These are phyloP conservation scores for Mimumesa dahlbomi DNA, from an alignment of 2,888 invertebrate genomes.

Conservation along the genomic window DNA sequence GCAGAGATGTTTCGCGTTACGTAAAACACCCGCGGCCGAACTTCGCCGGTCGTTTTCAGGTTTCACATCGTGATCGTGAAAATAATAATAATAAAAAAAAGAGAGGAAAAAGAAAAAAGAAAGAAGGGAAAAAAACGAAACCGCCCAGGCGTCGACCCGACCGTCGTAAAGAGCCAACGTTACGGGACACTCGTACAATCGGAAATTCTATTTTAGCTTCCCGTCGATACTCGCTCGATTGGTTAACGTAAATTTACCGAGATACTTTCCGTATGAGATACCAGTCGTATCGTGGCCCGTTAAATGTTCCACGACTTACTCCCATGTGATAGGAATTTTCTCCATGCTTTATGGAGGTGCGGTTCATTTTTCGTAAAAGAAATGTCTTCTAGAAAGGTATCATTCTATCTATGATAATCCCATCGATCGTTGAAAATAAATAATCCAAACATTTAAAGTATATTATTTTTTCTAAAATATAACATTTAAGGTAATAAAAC, in stretches of 20 bases:
- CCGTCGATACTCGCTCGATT: neutral
- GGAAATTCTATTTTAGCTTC: conserved; percentile 24
- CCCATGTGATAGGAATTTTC: too few species aligned
- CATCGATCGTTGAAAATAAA: neutral
- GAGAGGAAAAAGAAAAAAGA: too few species aligned
- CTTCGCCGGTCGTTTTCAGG: conserved; percentile 7
- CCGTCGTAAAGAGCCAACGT: conserved; percentile 17
- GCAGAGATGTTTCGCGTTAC: conserved; percentile 11
- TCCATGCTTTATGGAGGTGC: too few species aligned
- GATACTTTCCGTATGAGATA: too few species aligned
- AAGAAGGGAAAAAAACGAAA: conserved; percentile 6
- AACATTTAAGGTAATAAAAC: neutral
- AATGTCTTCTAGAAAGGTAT: too few species aligned
- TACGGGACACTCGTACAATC: conserved; percentile 11
- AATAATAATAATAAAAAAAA: too few species aligned
- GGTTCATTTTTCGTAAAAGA: too few species aligned
- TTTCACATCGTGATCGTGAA: conserved; percentile 7
- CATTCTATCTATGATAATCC: too few species aligned
- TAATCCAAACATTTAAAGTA: neutral
- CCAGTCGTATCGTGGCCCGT: too few species aligned
- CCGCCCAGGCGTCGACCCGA: neutral
- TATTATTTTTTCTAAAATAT: neutral
- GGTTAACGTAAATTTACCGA: conserved; percentile 12
- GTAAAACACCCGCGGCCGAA: neutral
- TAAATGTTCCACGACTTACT: too few species aligned